phyloP scores from a whole-genome alignment of 2,888 invertebrate genomes.

The Drosophila phalerata region DNA sequence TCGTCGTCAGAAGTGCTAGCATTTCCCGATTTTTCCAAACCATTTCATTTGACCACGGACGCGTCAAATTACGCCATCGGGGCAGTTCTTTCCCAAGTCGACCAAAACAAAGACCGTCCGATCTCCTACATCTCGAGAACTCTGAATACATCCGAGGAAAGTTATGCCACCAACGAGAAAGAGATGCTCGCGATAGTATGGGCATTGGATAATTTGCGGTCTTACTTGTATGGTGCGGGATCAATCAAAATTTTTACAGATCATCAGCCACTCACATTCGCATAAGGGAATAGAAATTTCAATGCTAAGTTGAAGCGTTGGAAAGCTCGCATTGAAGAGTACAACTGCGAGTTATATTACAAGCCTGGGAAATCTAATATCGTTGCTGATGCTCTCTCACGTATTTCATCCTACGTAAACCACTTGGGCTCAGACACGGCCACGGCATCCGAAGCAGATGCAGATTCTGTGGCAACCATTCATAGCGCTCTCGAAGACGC shows the following conservation, averaged over 20 bases:
- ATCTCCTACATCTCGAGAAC: neutral
- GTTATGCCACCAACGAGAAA: no score
- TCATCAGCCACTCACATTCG: neutral
- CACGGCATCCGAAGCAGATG: neutral
- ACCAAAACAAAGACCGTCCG: neutral
- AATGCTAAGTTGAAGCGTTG: neutral
- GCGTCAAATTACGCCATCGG: neutral
- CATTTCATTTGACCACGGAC: neutral
- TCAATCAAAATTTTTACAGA: neutral
- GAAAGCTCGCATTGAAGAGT: slow-evolving; percentile 1
- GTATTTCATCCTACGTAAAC: neutral
- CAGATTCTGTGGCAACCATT: neutral
- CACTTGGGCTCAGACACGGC: slow-evolving; percentile 2
- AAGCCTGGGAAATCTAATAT: neutral
- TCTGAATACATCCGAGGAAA: neutral
- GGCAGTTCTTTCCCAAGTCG: neutral
- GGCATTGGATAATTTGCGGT: neutral
- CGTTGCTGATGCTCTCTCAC: neutral
- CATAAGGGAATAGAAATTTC: neutral
- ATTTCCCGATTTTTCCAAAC: neutral
- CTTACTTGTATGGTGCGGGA: neutral
- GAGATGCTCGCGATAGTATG: neutral
- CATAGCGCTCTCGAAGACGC: neutral
- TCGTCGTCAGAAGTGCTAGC: neutral
- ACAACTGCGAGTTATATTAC: neutral